Conservation (phyloP, 2,113 vertebrate species). For the Archilochus colubris region DNA sequence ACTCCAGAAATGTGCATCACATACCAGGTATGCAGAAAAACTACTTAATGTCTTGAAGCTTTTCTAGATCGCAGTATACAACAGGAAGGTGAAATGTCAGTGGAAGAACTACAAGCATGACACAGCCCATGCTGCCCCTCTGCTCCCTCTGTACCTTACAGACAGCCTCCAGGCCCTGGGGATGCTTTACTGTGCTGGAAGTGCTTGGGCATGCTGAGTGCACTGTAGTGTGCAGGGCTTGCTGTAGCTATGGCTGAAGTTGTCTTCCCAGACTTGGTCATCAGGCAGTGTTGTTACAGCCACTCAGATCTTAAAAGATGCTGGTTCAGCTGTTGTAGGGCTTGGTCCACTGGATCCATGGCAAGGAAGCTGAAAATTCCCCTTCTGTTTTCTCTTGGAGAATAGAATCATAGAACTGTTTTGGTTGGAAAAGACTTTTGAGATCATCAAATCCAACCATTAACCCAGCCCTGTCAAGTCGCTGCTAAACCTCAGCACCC, state of each 20-base stretch:
- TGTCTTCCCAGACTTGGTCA: not conserved
- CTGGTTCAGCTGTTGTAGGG: not conserved
- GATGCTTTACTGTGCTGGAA: not conserved
- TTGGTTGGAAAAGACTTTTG: no score
- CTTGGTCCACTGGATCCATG: not conserved
- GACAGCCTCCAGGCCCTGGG: not conserved
- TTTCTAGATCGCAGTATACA: not conserved
- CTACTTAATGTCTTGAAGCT: not conserved
- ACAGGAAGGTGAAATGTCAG: not conserved
- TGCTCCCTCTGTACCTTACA: not conserved
- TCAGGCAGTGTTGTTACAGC: not conserved
- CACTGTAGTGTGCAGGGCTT: not conserved
- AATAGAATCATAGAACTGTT: not conserved
- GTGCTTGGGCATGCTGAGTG: accelerated
- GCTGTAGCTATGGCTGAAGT: not conserved
- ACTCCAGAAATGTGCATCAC: conserved; percentile 74
- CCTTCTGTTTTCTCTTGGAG: not conserved
- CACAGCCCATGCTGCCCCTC: not conserved
- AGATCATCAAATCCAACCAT: no score
- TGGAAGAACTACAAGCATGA: not conserved
- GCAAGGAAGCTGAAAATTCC: not conserved
- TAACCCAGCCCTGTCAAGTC: no score
- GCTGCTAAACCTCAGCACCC: no score
- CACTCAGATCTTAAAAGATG: not conserved
- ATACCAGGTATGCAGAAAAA: conserved; percentile 78